phyloP scores from a whole-genome alignment of 2,113 vertebrate genomes.

The Nycticorax nycticorax region DNA sequence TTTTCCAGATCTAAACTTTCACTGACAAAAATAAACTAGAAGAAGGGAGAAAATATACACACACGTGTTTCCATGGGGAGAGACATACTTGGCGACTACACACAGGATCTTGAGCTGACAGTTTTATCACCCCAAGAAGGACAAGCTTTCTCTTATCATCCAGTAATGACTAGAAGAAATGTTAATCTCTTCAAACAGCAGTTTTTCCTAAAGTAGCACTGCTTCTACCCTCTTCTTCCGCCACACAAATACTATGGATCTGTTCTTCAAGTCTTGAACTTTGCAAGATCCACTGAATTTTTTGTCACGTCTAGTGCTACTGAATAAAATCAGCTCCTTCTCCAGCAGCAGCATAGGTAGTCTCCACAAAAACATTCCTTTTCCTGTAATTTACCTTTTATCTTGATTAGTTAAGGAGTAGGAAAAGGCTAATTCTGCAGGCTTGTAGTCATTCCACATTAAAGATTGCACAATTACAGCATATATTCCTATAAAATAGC shows the following conservation, averaged over 20 bases:
- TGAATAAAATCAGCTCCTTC: background rate
- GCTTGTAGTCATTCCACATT: background rate
- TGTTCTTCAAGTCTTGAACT: background rate
- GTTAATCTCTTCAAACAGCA: background rate
- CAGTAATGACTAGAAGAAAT: background rate
- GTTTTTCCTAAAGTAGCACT: background rate
- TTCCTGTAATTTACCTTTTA: background rate
- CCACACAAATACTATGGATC: background rate
- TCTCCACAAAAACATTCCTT: background rate
- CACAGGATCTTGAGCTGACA: background rate
- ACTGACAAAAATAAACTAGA: background rate
- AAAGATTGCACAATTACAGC: background rate
- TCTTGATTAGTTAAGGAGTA: background rate
- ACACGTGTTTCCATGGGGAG: background rate
- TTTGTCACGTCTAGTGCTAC: background rate
- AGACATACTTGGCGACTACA: background rate
- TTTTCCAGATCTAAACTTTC: background rate
- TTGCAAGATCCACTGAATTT: background rate
- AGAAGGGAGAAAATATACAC: background rate
- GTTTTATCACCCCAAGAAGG: background rate
- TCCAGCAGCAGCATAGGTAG: background rate
- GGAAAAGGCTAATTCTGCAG: background rate
- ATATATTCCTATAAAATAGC: background rate
- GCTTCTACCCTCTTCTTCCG: background rate
- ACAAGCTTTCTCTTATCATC: background rate